Base-by-base conservation (phyloP, 2,797 vertebrate species). In the Scarus forsteni region DNA sequence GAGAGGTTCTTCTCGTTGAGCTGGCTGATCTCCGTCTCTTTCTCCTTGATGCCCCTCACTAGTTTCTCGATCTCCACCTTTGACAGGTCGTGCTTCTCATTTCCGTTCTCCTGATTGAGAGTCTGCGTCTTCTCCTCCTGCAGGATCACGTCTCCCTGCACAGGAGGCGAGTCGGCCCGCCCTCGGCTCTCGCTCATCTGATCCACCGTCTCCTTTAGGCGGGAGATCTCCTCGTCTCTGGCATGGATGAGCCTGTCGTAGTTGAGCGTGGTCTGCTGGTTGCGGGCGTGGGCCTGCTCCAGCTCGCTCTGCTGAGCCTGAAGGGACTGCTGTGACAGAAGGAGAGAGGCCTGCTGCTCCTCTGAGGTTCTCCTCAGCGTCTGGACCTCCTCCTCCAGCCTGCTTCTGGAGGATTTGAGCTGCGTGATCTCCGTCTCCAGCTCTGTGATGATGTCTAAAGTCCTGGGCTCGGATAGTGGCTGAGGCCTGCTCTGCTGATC, bases 31-130 rank as follows among this genome's bases (percentile, higher is more conserved):
- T 99, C 97, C 0, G 93, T 94, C 75, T 99, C 98, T n/a, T 97
- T 97, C 86, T 99, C 98, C 85, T 96, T 96, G 77, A 99, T 96
- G 67, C 98, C 98, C 83, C 91, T 95, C 34, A 99, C 95, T 66
- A 99, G 85, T 66, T 90, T 94, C 62, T 98, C 96, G 4, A 98
- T 95, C 81, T 99, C 98, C 5, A 93, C 96, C 91, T 99, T 99
- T 3, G 98, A 99, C 60, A 99, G 89, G 80, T 99, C 98, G 11
- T 99, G 96, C 48, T 99, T 99, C 92, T 99, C 98, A 8, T 96
- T 96, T 62, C 95, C 97, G 15, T 96, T 97, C 85, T 99, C 98
- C 65, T 96, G 93, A 60, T 93, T 95, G 18, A 98, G 91, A 1
- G 94, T 93, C 73, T 95, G 95, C 27, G 94, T 96, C 92, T 99